Conservation (phyloP, 2,888 invertebrate genomes). For the Troides aeacus region DNA sequence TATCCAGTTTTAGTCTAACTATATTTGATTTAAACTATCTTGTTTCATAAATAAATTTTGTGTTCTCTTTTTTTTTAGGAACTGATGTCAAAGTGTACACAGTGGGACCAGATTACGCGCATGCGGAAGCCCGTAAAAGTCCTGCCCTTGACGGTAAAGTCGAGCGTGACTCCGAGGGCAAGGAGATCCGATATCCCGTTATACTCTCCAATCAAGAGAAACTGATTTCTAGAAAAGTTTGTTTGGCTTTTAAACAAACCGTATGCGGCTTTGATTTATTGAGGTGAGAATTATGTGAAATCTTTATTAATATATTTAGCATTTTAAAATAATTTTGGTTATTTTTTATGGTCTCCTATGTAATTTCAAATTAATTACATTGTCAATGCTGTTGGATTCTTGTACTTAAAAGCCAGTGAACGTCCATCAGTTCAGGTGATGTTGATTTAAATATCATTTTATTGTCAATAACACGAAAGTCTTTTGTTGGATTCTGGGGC, state of each 20-base stretch:
- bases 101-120: slow-evolving; percentile 99
- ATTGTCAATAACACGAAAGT: too few relatives aligned
- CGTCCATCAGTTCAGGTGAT: too few relatives aligned
- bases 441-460: neutral
- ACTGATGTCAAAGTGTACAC: slow-evolving; percentile 94
- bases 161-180: slow-evolving; percentile 97
- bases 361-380: neutral
- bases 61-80: slow-evolving; percentile 66
- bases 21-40: neutral
- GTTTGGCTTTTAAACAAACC: slow-evolving; percentile 97
- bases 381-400: neutral
- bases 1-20: neutral
- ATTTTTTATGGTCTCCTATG: too few relatives aligned
- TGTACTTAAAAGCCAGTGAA: neutral
- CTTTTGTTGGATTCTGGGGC: too few relatives aligned
- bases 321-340: too few relatives aligned
- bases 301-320: neutral
- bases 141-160: slow-evolving; percentile 99
- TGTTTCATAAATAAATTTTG: neutral
- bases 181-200: slow-evolving; percentile 99
- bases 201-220: slow-evolving; percentile 98
- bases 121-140: slow-evolving; percentile 99
- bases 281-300: slow-evolving; percentile 70
- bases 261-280: slow-evolving; percentile 99
- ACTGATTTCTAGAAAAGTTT: slow-evolving; percentile 97